These are phyloP conservation scores for Psophia crepitans DNA, from an alignment of 2,113 vertebrate genomes.

Conservation along the genomic window DNA sequence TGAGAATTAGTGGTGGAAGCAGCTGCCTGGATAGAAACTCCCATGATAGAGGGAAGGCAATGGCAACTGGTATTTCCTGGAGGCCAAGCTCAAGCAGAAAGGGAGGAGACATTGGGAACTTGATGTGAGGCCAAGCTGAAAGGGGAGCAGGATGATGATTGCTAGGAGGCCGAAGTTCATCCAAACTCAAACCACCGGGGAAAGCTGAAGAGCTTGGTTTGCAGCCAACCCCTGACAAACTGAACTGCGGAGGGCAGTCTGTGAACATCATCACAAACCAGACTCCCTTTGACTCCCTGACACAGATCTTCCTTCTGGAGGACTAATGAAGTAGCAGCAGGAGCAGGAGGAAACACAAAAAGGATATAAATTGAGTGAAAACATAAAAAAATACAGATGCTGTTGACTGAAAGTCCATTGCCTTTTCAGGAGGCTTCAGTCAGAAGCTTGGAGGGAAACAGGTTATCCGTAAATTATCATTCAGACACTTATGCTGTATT, in stretches of 20 bases:
- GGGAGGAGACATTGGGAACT: background rate
- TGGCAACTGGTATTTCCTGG: constrained; percentile 17
- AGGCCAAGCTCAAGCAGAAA: background rate
- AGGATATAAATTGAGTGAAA: constrained; percentile 40
- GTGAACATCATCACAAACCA: constrained; percentile 43
- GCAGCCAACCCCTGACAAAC: constrained; percentile 39
- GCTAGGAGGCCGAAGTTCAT: constrained; percentile 12
- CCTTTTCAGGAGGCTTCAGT: background rate
- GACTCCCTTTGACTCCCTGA: constrained; percentile 32
- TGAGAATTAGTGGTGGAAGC: background rate
- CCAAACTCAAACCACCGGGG: constrained; percentile 41
- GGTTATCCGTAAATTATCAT: background rate
- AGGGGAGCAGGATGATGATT: constrained; percentile 31
- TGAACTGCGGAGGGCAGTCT: constrained; percentile 5
- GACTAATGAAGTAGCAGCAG: constrained; percentile 47
- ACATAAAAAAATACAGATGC: background rate
- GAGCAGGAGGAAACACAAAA: constrained; percentile 2
- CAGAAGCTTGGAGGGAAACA: background rate
- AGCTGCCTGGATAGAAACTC: background rate
- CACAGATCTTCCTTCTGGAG: constrained; percentile 25
- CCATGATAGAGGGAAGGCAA: background rate
- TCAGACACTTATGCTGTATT: background rate
- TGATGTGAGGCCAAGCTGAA: constrained; percentile 27
- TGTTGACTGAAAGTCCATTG: background rate
- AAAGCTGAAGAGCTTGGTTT: constrained; percentile 17